phyloP scores from a whole-genome alignment of 2,797 vertebrate species.

The Artibeus jamaicensis region DNA sequence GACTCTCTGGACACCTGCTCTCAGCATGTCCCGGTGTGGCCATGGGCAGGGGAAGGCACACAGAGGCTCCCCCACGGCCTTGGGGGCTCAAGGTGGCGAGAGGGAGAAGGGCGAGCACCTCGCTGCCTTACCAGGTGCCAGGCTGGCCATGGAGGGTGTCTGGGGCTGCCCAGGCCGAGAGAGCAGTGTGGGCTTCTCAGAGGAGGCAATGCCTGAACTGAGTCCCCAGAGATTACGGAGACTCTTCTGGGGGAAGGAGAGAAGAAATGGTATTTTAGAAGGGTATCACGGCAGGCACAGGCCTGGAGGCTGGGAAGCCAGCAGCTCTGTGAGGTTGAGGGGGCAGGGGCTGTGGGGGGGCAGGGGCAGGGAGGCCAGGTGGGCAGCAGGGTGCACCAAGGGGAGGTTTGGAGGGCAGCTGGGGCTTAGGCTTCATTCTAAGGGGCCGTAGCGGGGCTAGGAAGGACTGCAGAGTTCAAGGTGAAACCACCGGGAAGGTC shows the following conservation, averaged over 20 bases:
- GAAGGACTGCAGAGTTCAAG: background rate
- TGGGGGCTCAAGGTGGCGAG: background rate
- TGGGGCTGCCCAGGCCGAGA: background rate
- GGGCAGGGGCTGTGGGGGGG: rapidly evolving
- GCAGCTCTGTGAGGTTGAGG: background rate
- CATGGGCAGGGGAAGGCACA: background rate
- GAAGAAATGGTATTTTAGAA: background rate
- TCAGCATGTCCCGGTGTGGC: background rate
- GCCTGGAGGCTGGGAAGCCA: background rate
- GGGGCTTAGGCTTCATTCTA: background rate
- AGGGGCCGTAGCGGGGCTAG: background rate
- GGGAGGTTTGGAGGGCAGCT: background rate
- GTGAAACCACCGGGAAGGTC: rapidly evolving
- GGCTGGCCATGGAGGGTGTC: background rate
- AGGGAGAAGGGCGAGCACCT: background rate
- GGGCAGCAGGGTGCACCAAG: rapidly evolving
- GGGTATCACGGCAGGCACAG: background rate
- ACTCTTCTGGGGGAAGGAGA: background rate
- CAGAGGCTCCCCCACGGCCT: background rate
- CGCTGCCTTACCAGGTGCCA: rapidly evolving
- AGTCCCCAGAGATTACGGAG: background rate
- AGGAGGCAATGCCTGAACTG: background rate
- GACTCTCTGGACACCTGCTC: background rate
- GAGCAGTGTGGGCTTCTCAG: background rate
- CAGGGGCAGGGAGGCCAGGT: rapidly evolving